Conservation (phyloP, 2,888 invertebrate genomes). For the Itoplectis maculator region DNA sequence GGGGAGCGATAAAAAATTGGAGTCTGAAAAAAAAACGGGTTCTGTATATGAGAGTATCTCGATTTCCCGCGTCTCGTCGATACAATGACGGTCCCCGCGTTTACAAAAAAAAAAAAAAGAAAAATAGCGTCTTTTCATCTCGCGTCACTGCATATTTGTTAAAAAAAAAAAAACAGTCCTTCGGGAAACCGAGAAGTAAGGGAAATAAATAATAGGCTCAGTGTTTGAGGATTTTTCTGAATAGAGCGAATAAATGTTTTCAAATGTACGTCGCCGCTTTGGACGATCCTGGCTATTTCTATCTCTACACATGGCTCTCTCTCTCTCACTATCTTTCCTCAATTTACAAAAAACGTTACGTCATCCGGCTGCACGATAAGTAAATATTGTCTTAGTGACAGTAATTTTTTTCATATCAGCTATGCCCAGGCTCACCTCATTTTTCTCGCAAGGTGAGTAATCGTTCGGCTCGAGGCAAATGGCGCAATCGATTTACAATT, state of each 20-base stretch:
- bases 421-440: too few species aligned
- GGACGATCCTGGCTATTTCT: conserved; percentile 3
- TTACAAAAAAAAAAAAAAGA: too few species aligned
- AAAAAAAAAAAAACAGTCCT: conserved; percentile 37
- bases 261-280: conserved; percentile 18
- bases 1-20: conserved; percentile 11
- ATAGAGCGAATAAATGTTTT: conserved; percentile 61
- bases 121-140: conserved; percentile 41
- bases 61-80: conserved; percentile 23
- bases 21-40: conserved; percentile 22
- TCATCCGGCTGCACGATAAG: not conserved
- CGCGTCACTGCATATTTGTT: conserved; percentile 37
- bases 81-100: conserved; percentile 35
- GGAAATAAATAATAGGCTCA: conserved; percentile 38
- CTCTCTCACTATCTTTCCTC: not conserved
- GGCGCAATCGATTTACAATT: too few species aligned
- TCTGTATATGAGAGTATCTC: conserved; percentile 5
- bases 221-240: conserved; percentile 42
- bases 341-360: not conserved
- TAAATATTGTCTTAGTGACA: too few species aligned
- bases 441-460: too few species aligned
- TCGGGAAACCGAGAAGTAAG: conserved; percentile 25
- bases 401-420: too few species aligned
- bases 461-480: too few species aligned
- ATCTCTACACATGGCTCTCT: conserved; percentile 9